phyloP scores from a whole-genome alignment of 2,888 invertebrate species.

The Zele albiditarsus region DNA sequence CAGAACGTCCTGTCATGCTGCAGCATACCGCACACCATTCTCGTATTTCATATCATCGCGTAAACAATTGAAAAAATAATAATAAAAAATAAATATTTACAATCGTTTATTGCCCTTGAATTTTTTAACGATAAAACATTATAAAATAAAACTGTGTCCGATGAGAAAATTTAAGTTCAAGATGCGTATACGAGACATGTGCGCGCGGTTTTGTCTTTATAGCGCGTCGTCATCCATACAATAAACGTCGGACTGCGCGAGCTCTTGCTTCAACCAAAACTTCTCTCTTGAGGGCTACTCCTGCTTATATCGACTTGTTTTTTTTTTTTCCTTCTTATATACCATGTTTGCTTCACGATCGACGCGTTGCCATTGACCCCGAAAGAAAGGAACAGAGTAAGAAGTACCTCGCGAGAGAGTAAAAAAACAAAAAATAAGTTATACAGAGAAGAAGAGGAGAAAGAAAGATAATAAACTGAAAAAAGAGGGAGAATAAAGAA shows the following conservation, averaged over 20 bases:
- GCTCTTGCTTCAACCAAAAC: not conserved
- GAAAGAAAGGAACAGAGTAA: slow-evolving; percentile 40
- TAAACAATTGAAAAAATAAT: not conserved
- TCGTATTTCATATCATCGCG: slow-evolving; percentile 1
- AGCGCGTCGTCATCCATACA: slow-evolving; percentile 1
- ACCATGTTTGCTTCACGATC: slow-evolving; percentile 30
- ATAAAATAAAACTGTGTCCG: not conserved
- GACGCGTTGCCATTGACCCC: slow-evolving; percentile 53
- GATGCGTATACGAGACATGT: slow-evolving; percentile 24
- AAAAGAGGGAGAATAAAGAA: slow-evolving; percentile 14
- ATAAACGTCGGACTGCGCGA: not conserved
- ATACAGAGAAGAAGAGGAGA: slow-evolving; percentile 17
- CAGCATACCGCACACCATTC: not conserved
- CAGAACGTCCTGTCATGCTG: not conserved
- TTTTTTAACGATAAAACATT: slow-evolving; percentile 1
- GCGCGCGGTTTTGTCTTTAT: slow-evolving; percentile 5
- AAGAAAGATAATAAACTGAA: slow-evolving; percentile 4
- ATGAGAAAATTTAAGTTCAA: not conserved
- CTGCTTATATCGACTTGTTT: slow-evolving; percentile 12
- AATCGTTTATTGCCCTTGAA: not conserved
- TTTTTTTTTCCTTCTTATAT: not conserved
- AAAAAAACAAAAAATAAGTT: slow-evolving; percentile 27
- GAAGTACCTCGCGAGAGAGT: slow-evolving; percentile 27
- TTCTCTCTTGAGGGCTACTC: slow-evolving; percentile 5
- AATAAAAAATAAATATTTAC: not conserved